A percentile compares a stretch with the other conserved stretches of the same genome.
phyloP scores from a whole-genome alignment of 2,888 invertebrate genomes.

The Formica aserva region DNA sequence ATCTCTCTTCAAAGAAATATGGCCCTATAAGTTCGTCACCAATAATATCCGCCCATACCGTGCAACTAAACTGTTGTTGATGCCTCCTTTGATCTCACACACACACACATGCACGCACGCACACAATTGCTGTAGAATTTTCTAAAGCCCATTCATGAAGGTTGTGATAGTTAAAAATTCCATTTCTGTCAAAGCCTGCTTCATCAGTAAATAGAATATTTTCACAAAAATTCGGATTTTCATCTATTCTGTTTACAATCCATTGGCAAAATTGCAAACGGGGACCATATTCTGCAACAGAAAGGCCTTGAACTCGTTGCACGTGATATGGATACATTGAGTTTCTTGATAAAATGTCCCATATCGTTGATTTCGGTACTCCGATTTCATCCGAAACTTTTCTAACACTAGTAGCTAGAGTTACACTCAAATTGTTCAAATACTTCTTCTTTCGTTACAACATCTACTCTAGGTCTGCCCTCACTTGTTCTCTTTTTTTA shows the following conservation, averaged over 20 bases:
- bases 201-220: constrained; percentile 66
- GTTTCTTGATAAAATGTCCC: constrained; percentile 11
- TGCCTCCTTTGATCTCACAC: constrained; percentile 58
- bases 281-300: constrained; percentile 20
- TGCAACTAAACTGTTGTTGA: constrained; percentile 69
- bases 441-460: too few species aligned
- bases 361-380: too few species aligned
- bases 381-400: too few species aligned
- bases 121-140: constrained; percentile 71
- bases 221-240: constrained; percentile 49
- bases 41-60: constrained; percentile 56
- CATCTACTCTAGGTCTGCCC: too few species aligned
- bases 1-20: constrained; percentile 61
- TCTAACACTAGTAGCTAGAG: too few species aligned
- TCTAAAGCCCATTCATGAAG: constrained; percentile 68
- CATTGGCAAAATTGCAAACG: constrained; percentile 37
- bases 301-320: constrained; percentile 10
- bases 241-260: constrained; percentile 35
- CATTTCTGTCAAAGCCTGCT: constrained; percentile 68
- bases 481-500: too few species aligned
- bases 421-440: too few species aligned
- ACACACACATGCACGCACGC: too few species aligned
- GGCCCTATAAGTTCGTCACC: constrained; percentile 55
- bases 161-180: constrained; percentile 55
- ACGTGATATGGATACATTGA: constrained; percentile 16